Base-by-base conservation (phyloP, 2,888 invertebrate species). In the Phragmatobia fuliginosa region DNA sequence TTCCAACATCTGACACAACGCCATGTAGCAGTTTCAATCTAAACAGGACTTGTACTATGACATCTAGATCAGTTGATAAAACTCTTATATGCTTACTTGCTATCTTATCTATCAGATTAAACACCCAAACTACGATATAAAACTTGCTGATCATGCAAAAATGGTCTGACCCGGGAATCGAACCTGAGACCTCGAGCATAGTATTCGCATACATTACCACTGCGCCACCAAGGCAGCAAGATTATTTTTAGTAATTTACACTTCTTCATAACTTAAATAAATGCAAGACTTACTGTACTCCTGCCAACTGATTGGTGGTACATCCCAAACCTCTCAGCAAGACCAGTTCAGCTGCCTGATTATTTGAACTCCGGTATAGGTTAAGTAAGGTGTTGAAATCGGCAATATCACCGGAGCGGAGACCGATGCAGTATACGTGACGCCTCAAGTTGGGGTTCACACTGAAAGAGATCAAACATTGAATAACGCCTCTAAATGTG, bases 381-480 rank as follows among this genome's bases (percentile, higher is more conserved):
- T 87, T 76, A 66, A 87, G 80, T n/a, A 96, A 88, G 87, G 95
- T 96, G 31, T 94, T 87, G 97, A 97, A 97, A 70, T 96, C 97
- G 0, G 89, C 88, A n/a, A 92, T 88, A 0, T 91, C 94, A 2
- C 97, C 97, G 25, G 95, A 83, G 11, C 91, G 92, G 0, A 97
- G 91, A n/a, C 96, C 97, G 18, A 94, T 90, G 85, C 97, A 97
- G 87, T 96, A 97, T 1, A 96, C 96, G 16, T 96, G 94, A 0
- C 95, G 90, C 76, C 96, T 95, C 61, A 96, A 83, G 79, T 97
- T 96, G 0, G 96, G 96, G 72, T 96, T 94, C 18, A 97, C 94
- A 2, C 95, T 94, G 78, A n/a, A 87, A 83, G 5, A 21, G 49
- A 62, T 28, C 3, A 14, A 56, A 28, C 14, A 52, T 14, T 52